Percentiles rank a stretch among this genome's conserved stretches.
These are phyloP conservation scores for Oxycera nigricornis DNA, from an alignment of 2,888 invertebrate species.

Conservation along the genomic window DNA sequence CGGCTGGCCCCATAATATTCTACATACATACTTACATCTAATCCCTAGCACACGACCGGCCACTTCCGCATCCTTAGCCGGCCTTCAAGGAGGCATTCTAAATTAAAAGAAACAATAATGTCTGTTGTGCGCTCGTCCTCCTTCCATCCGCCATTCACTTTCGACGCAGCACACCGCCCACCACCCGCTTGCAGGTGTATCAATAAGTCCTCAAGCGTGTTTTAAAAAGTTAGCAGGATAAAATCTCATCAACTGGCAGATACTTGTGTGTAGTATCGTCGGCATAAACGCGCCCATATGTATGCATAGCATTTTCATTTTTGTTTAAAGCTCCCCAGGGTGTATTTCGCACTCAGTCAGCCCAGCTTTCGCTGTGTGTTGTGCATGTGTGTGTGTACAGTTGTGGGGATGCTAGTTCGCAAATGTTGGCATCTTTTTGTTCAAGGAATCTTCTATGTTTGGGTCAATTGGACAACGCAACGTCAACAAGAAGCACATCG, in stretches of 20 bases:
- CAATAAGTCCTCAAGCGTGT: constrained; percentile 22
- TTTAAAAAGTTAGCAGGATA: constrained; percentile 30
- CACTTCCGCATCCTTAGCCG: background rate
- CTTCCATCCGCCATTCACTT: background rate
- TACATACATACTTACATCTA: too few species aligned
- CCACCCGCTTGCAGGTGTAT: constrained; percentile 10
- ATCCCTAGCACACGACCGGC: background rate
- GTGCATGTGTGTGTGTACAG: background rate
- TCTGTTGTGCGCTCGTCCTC: too few species aligned
- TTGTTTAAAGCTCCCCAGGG: constrained; percentile 63
- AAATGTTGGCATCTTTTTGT: background rate
- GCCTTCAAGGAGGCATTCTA: background rate
- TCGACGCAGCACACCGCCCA: background rate
- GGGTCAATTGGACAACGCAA: background rate
- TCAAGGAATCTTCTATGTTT: background rate
- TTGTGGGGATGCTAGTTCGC: too few species aligned
- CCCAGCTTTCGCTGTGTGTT: background rate
- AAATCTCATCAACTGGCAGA: constrained; percentile 30
- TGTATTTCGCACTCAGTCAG: constrained; percentile 63
- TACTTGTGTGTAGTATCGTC: constrained; percentile 6
- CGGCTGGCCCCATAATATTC: too few species aligned
- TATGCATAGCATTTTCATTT: constrained; percentile 64
- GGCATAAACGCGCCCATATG: constrained; percentile 61
- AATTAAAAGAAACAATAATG: background rate
- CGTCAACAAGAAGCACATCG: too few species aligned